phyloP scores from a whole-genome alignment of 2,113 vertebrate genomes.

The Lethenteron reissneri region DNA sequence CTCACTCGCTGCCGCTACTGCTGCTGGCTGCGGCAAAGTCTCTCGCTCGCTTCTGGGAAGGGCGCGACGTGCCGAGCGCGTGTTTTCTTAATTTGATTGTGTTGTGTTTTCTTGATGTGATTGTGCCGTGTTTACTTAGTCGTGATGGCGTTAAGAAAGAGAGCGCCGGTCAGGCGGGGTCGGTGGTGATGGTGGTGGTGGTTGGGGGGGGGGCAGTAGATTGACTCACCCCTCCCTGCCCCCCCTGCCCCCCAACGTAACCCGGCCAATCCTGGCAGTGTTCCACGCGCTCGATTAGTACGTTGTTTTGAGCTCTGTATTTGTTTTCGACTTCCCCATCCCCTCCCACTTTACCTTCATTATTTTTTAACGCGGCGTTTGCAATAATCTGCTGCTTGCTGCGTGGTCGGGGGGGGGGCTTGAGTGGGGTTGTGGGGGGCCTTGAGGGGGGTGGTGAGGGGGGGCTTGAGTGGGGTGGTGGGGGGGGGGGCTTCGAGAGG shows the following conservation, averaged over 20 bases:
- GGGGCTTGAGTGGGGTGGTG: background rate
- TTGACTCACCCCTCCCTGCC: background rate
- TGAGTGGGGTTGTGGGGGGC: too few species aligned
- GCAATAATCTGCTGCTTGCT: background rate
- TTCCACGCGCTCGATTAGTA: background rate
- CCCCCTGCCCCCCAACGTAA: constrained; percentile 2
- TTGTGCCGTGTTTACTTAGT: constrained; percentile 27
- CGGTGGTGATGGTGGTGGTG: background rate
- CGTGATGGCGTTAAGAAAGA: constrained; percentile 13
- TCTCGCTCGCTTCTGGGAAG: constrained; percentile 22
- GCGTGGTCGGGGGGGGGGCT: background rate
- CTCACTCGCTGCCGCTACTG: constrained; percentile 9
- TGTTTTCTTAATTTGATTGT: constrained; percentile 20
- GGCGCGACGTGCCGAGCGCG: constrained; percentile 37
- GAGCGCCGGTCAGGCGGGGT: background rate
- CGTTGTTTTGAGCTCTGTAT: background rate
- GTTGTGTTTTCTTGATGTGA: constrained; percentile 30
- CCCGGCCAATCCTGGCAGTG: background rate
- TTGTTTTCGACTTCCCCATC: background rate
- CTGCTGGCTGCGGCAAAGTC: constrained; percentile 20
- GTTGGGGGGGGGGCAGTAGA: background rate
- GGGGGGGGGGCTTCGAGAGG: background rate
- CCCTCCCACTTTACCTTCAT: background rate
- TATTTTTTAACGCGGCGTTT: background rate
- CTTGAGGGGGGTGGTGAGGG: background rate